phyloP scores from a whole-genome alignment of 2,113 vertebrate genomes.

The Tragelaphus strepsiceros region DNA sequence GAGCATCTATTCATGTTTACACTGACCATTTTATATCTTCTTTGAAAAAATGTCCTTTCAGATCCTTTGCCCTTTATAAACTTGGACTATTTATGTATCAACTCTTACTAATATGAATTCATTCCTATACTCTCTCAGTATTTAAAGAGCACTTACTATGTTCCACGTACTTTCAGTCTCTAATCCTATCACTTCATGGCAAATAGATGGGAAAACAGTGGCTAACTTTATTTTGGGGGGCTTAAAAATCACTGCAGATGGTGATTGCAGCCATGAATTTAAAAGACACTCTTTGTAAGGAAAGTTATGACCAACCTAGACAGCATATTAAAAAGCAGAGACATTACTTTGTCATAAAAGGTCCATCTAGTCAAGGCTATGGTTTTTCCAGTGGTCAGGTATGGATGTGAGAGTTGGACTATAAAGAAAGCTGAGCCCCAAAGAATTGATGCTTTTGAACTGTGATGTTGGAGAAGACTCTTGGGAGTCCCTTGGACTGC shows the following conservation, averaged over 20 bases:
- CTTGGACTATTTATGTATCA: neutral
- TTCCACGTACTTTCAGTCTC: neutral
- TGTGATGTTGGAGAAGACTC: neutral
- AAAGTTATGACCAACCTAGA: neutral
- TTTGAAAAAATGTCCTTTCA: neutral
- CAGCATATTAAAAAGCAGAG: neutral
- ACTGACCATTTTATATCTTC: neutral
- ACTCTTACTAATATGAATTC: neutral
- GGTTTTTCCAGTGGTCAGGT: neutral
- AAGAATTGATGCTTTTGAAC: neutral
- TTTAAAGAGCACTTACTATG: neutral
- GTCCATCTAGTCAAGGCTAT: neutral
- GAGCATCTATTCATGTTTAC: neutral
- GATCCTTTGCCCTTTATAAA: neutral
- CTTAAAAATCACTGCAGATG: neutral
- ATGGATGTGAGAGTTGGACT: neutral
- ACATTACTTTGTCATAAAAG: neutral
- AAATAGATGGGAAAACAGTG: neutral
- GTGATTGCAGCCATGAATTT: neutral
- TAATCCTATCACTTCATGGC: neutral
- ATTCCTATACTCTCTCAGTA: neutral
- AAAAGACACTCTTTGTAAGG: neutral
- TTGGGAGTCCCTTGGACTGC: neutral
- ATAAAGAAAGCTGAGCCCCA: fast-evolving
- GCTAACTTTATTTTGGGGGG: neutral